Evolutionary conservation across 1,140 invertebrate genomes (phyloP).

Genomic region (Cydia strobilella): DNA sequence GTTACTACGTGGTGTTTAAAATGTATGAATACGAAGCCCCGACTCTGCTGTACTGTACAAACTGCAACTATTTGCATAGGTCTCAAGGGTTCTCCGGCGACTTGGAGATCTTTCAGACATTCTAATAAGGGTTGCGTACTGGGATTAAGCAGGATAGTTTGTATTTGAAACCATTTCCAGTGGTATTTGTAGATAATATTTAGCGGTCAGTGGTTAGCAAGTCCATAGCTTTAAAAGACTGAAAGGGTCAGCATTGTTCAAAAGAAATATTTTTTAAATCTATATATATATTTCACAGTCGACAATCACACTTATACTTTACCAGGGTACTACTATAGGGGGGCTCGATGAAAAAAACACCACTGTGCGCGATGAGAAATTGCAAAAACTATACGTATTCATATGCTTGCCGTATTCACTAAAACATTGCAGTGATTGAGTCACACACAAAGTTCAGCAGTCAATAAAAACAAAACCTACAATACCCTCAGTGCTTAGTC

Average conservation of each 20-base stretch:
- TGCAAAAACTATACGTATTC: not conserved
- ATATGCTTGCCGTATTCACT: not conserved
- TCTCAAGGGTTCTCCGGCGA: conserved; percentile 13
- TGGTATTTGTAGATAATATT: not conserved
- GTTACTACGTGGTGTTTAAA: conserved; percentile 21
- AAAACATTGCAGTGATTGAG: not conserved
- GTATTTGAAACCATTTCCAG: not conserved
- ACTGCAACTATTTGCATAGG: conserved; percentile 26
- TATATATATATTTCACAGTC: too few relatives aligned
- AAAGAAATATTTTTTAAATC: too few relatives aligned
- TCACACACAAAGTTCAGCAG: not conserved
- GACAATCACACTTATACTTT: too few relatives aligned
- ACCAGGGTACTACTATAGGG: too few relatives aligned
- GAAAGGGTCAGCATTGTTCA: too few relatives aligned
- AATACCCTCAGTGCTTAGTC: not conserved
- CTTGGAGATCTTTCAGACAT: conserved; percentile 12
- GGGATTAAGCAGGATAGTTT: conserved; percentile 10
- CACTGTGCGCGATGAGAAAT: not conserved
- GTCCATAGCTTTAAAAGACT: not conserved
- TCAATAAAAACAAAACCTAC: conserved; percentile 12
- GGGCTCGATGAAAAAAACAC: too few relatives aligned
- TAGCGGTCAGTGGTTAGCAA: not conserved
- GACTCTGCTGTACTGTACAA: not conserved
- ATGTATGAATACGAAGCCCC: conserved; percentile 24
- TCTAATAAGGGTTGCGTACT: conserved; percentile 25